phyloP scores from a whole-genome alignment of 2,797 vertebrate genomes.

The Morelia viridis region DNA sequence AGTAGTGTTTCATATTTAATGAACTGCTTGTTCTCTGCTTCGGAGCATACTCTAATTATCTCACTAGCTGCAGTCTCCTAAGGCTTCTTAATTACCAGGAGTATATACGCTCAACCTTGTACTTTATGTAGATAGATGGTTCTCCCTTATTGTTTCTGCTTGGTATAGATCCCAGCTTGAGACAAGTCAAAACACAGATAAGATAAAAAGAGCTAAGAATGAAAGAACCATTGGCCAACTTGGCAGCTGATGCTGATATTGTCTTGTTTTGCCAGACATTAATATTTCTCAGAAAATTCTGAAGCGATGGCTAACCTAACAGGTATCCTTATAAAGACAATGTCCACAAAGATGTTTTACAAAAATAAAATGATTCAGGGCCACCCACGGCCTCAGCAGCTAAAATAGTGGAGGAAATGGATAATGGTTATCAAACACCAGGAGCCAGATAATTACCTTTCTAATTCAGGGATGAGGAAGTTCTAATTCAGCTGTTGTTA shows the following conservation, averaged over 20 bases:
- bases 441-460: not conserved
- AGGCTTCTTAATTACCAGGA: constrained; percentile 17
- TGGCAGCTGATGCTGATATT: not conserved
- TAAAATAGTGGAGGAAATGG: not conserved
- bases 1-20: constrained; percentile 15
- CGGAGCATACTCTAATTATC: constrained; percentile 22
- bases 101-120: constrained; percentile 26
- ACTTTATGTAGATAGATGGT: constrained; percentile 25
- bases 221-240: constrained; percentile 5
- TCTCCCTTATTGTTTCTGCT: constrained; percentile 5
- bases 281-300: constrained; percentile 12
- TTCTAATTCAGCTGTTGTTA: not conserved
- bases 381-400: not conserved
- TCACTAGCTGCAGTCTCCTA: not conserved
- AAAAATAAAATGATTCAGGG: constrained; percentile 10
- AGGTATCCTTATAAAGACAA: constrained; percentile 7
- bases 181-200: constrained; percentile 8
- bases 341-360: not conserved
- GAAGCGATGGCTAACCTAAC: constrained; percentile 14
- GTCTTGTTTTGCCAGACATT: not conserved
- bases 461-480: not conserved
- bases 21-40: constrained; percentile 18
- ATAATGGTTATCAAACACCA: not conserved
- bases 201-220: constrained; percentile 17
- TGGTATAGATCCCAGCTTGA: constrained; percentile 14